Evolutionary conservation across 1,140 invertebrate genomes (phyloP).

Genomic region (Platyscapa corneri): DNA sequence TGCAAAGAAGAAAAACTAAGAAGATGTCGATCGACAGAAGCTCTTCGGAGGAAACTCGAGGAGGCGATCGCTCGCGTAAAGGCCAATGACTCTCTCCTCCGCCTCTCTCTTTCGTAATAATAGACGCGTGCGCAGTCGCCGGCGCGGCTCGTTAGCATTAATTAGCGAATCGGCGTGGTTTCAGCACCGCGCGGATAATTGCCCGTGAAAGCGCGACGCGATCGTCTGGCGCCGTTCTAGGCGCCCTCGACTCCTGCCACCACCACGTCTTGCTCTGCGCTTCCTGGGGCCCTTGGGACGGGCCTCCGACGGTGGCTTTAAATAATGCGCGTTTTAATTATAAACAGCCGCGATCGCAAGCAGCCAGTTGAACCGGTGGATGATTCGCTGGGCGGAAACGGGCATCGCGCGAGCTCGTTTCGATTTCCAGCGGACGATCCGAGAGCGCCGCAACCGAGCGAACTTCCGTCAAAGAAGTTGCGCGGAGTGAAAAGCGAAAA

Average conservation of each 20-base stretch:
- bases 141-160: slow-evolving; percentile 47
- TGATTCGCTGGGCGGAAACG: too few relatives aligned
- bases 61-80: neutral
- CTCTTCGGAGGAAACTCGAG: neutral
- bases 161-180: slow-evolving; percentile 39
- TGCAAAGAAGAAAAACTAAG: too few relatives aligned
- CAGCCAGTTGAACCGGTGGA: too few relatives aligned
- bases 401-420: too few relatives aligned
- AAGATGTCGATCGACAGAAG: neutral
- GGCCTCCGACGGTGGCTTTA: neutral
- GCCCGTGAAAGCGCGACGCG: neutral
- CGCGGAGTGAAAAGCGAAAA: too few relatives aligned
- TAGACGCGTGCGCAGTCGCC: neutral
- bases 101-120: neutral
- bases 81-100: slow-evolving; percentile 39
- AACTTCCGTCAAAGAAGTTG: too few relatives aligned
- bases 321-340: neutral
- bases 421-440: too few relatives aligned
- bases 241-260: too few relatives aligned
- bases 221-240: neutral
- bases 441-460: too few relatives aligned
- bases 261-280: too few relatives aligned
- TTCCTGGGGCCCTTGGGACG: neutral
- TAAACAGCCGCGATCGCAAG: too few relatives aligned
- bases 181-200: slow-evolving; percentile 14